These are phyloP conservation scores for Genyomyrus donnyi DNA, from an alignment of 2,113 vertebrate species.

Conservation along the genomic window DNA sequence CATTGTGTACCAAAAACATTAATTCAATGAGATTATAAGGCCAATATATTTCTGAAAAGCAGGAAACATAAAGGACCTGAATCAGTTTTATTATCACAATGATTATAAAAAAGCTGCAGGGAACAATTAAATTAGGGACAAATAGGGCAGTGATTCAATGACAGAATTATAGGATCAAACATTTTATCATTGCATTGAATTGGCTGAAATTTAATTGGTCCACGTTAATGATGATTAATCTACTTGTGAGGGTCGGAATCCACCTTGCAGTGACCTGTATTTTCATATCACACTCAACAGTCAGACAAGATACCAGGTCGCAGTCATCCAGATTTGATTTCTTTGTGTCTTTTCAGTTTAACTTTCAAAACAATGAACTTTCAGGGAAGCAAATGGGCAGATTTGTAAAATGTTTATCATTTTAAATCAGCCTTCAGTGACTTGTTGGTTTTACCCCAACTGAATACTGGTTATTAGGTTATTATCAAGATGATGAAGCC, in stretches of 20 bases:
- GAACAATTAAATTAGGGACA: background rate
- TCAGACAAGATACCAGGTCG: background rate
- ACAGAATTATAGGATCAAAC: background rate
- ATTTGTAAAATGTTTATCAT: background rate
- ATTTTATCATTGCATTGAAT: background rate
- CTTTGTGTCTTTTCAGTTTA: background rate
- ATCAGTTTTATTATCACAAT: constrained; percentile 2
- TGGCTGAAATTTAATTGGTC: background rate
- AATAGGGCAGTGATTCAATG: background rate
- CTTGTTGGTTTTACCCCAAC: background rate
- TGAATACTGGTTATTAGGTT: background rate
- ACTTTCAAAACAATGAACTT: background rate
- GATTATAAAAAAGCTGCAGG: constrained; percentile 1
- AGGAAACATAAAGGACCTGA: background rate
- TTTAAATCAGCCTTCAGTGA: background rate
- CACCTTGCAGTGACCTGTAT: background rate
- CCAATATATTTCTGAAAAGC: background rate
- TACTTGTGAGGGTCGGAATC: background rate
- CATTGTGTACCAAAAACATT: background rate
- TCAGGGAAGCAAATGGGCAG: background rate
- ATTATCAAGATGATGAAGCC: background rate
- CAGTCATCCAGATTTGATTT: background rate
- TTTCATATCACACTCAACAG: background rate
- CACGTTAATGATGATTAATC: background rate
- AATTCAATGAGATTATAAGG: background rate